Base-by-base conservation (phyloP, 2,888 invertebrate species). In the Ellobium chinense region DNA sequence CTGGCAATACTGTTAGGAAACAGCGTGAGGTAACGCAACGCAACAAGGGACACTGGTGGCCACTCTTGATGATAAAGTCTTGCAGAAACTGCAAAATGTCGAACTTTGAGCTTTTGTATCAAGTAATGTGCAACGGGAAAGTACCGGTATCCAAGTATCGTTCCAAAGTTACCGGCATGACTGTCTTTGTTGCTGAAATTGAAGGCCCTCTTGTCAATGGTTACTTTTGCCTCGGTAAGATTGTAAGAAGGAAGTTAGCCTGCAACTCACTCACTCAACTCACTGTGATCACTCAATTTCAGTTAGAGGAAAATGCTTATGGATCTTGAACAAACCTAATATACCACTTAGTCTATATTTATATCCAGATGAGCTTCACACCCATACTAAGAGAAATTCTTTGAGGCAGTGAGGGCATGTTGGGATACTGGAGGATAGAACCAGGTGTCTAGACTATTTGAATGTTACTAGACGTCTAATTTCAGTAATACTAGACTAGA, bases 171-270 rank as follows among this genome's bases (percentile, higher is more conserved):
- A 97, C 97, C 56, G 97, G 97, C 21, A 93, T 98, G 62, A 96
- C 96, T 5, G 95, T 98, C 62, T 95, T 96, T 78, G 95, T 97
- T 84, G 97, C 96, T 12, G 95, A 97, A 92, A 96, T 97, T 5
- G 97, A 97, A 87, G 97, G 97, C 0, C 98, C 98, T n/a, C 94
- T 97, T 54, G 97, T 98, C 3, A 96, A 96, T 91, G 97, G 97
- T 77, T 97, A 95, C 92, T 96, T 98, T 92, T 96, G 96, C 89
- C 94, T 98, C 73, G 97, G 97, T 97, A 94, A 93, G 94, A 91
- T 27, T n/a, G n/a, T 24, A 1, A 7, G 21, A 14, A 66, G 27
- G 24, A 27, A 62, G 24, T 62, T n/a, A n/a, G n/a, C n/a, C n/a
- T n/a, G n/a, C n/a, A n/a, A n/a, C n/a, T n/a, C n/a, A n/a, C n/a